phyloP scores from a whole-genome alignment of 92 coral and sea anemone genomes.

The Umimayanthus chanpuru region DNA sequence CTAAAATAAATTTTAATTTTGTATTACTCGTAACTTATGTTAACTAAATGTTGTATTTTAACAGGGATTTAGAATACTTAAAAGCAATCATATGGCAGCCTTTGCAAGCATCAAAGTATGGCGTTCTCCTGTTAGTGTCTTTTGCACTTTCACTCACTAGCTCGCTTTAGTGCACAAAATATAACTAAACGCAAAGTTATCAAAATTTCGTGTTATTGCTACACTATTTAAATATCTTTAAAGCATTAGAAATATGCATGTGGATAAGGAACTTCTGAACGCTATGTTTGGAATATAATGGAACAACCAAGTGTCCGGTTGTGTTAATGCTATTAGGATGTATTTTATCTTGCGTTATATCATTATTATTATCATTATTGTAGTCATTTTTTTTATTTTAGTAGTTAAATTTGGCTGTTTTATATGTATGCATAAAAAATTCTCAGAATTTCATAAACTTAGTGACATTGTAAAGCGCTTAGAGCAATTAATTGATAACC shows the following conservation, averaged over 20 bases:
- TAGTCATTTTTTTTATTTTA: no score
- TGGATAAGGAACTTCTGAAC: background rate
- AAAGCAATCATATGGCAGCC: slow-evolving; percentile 75
- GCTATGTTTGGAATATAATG: background rate
- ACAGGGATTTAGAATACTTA: slow-evolving; percentile 82
- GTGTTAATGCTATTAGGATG: no score
- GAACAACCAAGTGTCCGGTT: background rate
- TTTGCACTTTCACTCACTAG: background rate
- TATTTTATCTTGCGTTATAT: no score
- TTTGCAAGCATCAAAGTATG: slow-evolving; percentile 73
- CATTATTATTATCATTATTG: no score
- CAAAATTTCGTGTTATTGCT: background rate
- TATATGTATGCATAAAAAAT: no score
- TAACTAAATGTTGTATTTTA: slow-evolving; percentile 42
- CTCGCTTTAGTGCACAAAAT: background rate
- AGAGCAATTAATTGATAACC: no score
- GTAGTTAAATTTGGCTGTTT: no score
- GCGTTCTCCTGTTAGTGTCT: slow-evolving; percentile 19
- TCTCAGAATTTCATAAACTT: no score
- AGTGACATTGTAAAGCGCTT: no score
- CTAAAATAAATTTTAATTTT: slow-evolving; percentile 3
- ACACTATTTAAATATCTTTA: no score
- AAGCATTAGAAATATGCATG: background rate
- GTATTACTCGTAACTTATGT: slow-evolving; percentile 28
- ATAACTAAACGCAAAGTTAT: background rate